Evolutionary conservation across 2,888 invertebrate species (phyloP).

Genomic region (Idaea dimidiata): DNA sequence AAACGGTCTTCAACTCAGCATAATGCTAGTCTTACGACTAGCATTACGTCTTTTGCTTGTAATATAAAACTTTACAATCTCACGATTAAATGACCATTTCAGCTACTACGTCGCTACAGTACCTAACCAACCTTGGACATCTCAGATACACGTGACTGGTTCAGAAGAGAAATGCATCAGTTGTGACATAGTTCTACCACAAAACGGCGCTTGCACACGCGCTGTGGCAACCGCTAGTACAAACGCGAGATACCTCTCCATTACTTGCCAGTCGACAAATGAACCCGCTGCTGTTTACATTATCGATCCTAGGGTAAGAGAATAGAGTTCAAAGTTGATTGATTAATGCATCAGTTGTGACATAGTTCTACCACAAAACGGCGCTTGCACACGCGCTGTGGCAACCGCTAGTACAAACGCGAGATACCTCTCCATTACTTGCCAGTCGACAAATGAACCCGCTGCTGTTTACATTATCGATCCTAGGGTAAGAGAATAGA

Average conservation of each 20-base stretch:
- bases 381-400: slow-evolving; percentile 80
- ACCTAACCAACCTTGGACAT: slow-evolving; percentile 82
- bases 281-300: slow-evolving; percentile 82
- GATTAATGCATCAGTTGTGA: slow-evolving; percentile 85
- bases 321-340: slow-evolving; percentile 4
- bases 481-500: slow-evolving; percentile 50
- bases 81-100: slow-evolving; percentile 15
- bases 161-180: slow-evolving; percentile 81
- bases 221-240: slow-evolving; percentile 83
- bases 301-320: slow-evolving; percentile 64
- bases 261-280: slow-evolving; percentile 87
- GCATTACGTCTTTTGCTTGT: too few species aligned
- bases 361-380: slow-evolving; percentile 78
- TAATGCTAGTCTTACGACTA: too few species aligned
- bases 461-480: slow-evolving; percentile 76
- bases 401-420: slow-evolving; percentile 83
- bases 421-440: slow-evolving; percentile 85
- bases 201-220: slow-evolving; percentile 81
- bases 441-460: slow-evolving; percentile 86
- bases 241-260: slow-evolving; percentile 82
- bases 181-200: slow-evolving; percentile 81
- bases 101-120: slow-evolving; percentile 89
- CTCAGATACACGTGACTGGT: slow-evolving; percentile 85
- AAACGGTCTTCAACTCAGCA: too few species aligned
- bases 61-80: not conserved